Conservation (phyloP, 2,797 vertebrate genomes). For the Chelon auratus region DNA sequence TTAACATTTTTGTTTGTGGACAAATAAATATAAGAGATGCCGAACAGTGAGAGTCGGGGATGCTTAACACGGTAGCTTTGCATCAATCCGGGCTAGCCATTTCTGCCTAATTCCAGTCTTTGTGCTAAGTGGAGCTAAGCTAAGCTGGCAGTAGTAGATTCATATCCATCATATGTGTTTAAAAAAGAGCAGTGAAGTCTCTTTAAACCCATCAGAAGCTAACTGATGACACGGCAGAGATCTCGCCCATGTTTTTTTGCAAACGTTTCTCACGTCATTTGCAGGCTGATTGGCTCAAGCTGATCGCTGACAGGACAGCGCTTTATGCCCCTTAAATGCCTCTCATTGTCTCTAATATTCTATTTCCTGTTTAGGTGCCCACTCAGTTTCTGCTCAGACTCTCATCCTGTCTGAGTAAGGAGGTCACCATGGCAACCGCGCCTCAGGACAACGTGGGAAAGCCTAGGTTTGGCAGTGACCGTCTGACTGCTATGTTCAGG, state of each 20-base stretch:
- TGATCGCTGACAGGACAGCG: not conserved
- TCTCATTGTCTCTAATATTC: not conserved
- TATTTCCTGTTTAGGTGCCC: conserved; percentile 72
- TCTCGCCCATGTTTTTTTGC: not conserved
- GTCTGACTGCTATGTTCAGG: conserved; percentile 85
- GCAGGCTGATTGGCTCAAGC: not conserved
- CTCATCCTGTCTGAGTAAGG: conserved; percentile 58
- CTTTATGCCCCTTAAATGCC: not conserved
- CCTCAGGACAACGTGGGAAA: conserved; percentile 83
- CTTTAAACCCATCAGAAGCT: too few relatives aligned
- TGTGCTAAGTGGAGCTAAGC: not conserved
- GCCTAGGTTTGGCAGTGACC: conserved; percentile 81
- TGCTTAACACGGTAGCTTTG: too few relatives aligned
- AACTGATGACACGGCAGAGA: not conserved
- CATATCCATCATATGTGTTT: not conserved
- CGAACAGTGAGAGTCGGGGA: too few relatives aligned
- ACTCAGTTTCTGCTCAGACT: conserved; percentile 76
- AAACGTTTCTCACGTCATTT: not conserved
- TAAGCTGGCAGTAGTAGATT: not conserved
- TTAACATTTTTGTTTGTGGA: too few relatives aligned
- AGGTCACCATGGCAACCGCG: conserved; percentile 83
- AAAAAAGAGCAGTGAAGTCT: too few relatives aligned
- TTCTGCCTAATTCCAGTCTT: not conserved
- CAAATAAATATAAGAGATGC: too few relatives aligned
- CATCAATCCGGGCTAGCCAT: not conserved